Conservation (phyloP, 2,888 invertebrate genomes). For the Alitta virens region DNA sequence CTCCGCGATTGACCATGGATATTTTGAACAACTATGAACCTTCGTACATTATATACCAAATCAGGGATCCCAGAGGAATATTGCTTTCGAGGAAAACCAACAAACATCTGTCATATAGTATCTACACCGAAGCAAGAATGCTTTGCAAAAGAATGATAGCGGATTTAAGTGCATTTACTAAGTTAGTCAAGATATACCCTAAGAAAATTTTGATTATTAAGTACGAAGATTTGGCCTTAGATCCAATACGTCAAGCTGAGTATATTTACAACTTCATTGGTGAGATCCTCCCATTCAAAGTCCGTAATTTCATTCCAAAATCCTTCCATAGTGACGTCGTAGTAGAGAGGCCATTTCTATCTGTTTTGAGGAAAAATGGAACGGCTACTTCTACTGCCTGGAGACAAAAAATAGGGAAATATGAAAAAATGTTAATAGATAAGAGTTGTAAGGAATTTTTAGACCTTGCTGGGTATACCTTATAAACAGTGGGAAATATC, state of each 20-base stretch:
- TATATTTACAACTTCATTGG: not conserved
- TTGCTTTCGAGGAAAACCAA: too few relatives aligned
- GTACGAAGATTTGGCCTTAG: not conserved
- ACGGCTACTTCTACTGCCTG: not conserved
- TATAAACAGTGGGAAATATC: too few relatives aligned
- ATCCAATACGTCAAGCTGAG: not conserved
- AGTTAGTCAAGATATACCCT: not conserved
- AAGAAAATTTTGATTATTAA: not conserved
- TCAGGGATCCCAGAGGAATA: too few relatives aligned
- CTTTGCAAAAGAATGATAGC: not conserved
- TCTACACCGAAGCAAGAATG: not conserved
- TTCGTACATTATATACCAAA: too few relatives aligned
- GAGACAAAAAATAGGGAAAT: not conserved
- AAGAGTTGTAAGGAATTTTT: not conserved
- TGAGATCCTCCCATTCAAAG: not conserved
- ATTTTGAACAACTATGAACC: too few relatives aligned
- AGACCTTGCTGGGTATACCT: not conserved
- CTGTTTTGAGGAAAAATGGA: not conserved
- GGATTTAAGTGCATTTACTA: not conserved
- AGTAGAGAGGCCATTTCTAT: too few relatives aligned
- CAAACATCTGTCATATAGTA: too few relatives aligned
- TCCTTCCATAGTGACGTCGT: too few relatives aligned
- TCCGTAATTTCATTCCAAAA: not conserved
- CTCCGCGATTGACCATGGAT: too few relatives aligned
- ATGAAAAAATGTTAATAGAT: not conserved